A percentile compares a stretch with the other conserved stretches of the same genome.
Evolutionary conservation across 2,113 vertebrate genomes (phyloP).

Genomic region (Boulengeromyrus knoepffleri): DNA sequence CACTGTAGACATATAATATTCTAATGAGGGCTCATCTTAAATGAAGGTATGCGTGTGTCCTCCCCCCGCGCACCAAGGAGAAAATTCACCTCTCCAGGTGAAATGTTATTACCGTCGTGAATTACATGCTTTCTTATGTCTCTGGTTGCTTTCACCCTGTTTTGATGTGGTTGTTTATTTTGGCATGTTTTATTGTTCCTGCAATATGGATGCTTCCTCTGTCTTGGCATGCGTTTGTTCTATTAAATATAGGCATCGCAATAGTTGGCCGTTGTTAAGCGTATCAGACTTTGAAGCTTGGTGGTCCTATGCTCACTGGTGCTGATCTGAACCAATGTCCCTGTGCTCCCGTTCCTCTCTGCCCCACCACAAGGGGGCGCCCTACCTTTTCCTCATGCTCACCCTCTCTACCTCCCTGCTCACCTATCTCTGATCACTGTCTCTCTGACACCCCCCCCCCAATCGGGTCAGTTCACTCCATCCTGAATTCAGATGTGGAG

Average conservation of each 20-base stretch:
- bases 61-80: neutral
- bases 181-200: neutral
- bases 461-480: slow-evolving; percentile 4
- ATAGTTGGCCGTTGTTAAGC: neutral
- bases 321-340: neutral
- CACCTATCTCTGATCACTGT: neutral
- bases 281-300: neutral
- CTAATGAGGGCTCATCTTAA: neutral
- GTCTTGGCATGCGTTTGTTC: neutral
- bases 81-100: neutral
- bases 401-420: slow-evolving; percentile 16
- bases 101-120: neutral
- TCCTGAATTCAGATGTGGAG: neutral
- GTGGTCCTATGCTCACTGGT: neutral
- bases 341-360: neutral
- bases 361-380: slow-evolving; percentile 34
- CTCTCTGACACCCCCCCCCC: neutral
- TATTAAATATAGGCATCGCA: neutral
- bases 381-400: neutral
- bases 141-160: neutral
- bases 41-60: neutral
- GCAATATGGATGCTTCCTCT: neutral
- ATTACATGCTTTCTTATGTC: neutral
- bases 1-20: neutral
- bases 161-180: neutral